These are phyloP conservation scores for Rhagoletis zephyria DNA, from an alignment of 1,140 invertebrate species.

Conservation along the genomic window DNA sequence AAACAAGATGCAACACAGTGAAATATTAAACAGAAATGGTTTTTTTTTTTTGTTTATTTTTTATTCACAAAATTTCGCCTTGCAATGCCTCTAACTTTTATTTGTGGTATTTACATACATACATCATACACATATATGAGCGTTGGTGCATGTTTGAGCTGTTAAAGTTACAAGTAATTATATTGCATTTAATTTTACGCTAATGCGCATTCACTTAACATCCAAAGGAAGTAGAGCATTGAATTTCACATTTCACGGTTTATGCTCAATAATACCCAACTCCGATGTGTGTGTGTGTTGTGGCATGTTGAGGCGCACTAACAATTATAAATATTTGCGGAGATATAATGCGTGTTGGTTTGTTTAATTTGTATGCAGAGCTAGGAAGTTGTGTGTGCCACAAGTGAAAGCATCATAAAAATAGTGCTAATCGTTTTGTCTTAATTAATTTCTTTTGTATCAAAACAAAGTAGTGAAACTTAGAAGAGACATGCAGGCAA, in stretches of 20 bases:
- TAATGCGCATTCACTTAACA: slow-evolving; percentile 31
- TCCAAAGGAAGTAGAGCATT: slow-evolving; percentile 50
- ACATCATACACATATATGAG: neutral
- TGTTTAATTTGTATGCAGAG: neutral
- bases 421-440: neutral
- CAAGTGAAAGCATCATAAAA: slow-evolving; percentile 16
- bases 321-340: neutral
- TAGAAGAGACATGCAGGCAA: too few relatives aligned
- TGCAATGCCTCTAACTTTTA: too few relatives aligned
- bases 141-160: neutral
- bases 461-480: too few relatives aligned
- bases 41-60: too few relatives aligned
- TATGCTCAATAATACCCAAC: slow-evolving; percentile 17
- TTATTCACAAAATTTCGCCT: too few relatives aligned
- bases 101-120: neutral
- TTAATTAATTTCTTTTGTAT: too few relatives aligned
- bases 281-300: neutral
- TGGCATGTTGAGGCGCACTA: neutral
- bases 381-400: neutral
- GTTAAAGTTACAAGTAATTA: slow-evolving; percentile 26
- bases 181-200: slow-evolving; percentile 13
- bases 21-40: too few relatives aligned
- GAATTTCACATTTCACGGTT: slow-evolving; percentile 52
- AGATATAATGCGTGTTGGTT: neutral
- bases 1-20: too few relatives aligned